Conservation (phyloP, 1,140 invertebrate genomes). For the Drosophila burlai region DNA sequence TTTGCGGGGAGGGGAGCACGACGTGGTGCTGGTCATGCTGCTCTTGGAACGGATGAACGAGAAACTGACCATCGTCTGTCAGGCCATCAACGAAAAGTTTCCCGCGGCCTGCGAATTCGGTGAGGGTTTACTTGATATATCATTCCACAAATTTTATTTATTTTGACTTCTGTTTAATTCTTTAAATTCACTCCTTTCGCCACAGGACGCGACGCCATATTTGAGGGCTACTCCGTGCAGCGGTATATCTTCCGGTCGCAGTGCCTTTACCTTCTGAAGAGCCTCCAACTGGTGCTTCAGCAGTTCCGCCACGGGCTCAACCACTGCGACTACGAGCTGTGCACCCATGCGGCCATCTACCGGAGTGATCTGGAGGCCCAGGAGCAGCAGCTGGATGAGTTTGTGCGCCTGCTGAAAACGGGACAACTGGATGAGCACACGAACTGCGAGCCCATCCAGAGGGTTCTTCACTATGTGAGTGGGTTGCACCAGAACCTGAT, state of each 20-base stretch:
- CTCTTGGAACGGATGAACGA: conserved; percentile 95
- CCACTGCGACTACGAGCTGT: conserved; percentile 92
- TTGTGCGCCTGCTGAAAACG: conserved; percentile 94
- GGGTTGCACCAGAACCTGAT: conserved; percentile 92
- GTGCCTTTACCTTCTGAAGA: conserved; percentile 92
- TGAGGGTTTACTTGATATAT: conserved; percentile 67
- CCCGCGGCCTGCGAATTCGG: conserved; percentile 88
- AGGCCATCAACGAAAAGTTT: conserved; percentile 93
- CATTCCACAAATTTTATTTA: neutral
- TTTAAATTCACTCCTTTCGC: neutral
- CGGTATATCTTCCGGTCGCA: conserved; percentile 95
- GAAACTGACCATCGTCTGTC: conserved; percentile 95
- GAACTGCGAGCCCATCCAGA: conserved; percentile 93
- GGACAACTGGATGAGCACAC: conserved; percentile 97
- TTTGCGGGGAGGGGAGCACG: conserved; percentile 95
- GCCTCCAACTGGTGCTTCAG: conserved; percentile 90
- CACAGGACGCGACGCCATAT: conserved; percentile 87
- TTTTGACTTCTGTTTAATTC: neutral
- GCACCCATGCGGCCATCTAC: conserved; percentile 94
- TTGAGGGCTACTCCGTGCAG: conserved; percentile 94
- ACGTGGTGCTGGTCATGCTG: conserved; percentile 95
- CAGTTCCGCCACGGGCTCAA: conserved; percentile 91
- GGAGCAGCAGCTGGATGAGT: conserved; percentile 95
- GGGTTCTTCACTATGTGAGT: conserved; percentile 93
- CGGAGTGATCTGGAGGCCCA: conserved; percentile 95